Evolutionary conservation across 1,140 invertebrate species (phyloP).

Genomic region (Sitobion miscanthi): DNA sequence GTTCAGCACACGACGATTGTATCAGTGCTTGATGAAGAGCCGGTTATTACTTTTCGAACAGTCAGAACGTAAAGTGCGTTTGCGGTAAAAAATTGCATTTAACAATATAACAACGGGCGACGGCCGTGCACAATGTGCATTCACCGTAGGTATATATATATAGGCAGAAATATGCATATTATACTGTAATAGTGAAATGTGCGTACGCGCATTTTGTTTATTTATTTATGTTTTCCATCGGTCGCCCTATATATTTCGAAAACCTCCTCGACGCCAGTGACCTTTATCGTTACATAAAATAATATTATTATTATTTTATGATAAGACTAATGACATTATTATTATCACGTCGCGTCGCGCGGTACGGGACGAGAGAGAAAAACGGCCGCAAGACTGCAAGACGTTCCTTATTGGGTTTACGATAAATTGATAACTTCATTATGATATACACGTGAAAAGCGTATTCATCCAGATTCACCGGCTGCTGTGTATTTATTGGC

Average conservation of each 20-base stretch:
- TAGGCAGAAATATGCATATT: too few relatives aligned
- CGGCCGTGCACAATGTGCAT: not conserved
- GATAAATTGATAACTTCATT: not conserved
- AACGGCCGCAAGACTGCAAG: not conserved
- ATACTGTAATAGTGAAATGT: not conserved
- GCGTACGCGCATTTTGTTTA: not conserved
- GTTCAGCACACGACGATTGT: constrained; percentile 47
- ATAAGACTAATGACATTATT: too few relatives aligned
- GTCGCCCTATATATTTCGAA: not conserved
- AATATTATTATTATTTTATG: too few relatives aligned
- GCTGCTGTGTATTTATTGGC: not conserved
- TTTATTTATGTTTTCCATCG: not conserved
- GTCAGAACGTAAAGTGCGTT: not conserved
- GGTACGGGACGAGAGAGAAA: not conserved
- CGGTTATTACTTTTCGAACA: constrained; percentile 30
- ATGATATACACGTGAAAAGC: not conserved
- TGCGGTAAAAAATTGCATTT: constrained; percentile 23
- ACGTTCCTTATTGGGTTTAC: not conserved
- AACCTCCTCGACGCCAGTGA: not conserved
- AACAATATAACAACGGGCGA: not conserved
- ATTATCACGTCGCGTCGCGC: not conserved
- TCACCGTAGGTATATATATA: not conserved
- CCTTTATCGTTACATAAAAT: not conserved
- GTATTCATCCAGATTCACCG: not conserved
- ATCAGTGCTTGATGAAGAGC: constrained; percentile 38